Evolutionary conservation across 2,888 invertebrate species (phyloP).

Genomic region (Drosophila prolongata): DNA sequence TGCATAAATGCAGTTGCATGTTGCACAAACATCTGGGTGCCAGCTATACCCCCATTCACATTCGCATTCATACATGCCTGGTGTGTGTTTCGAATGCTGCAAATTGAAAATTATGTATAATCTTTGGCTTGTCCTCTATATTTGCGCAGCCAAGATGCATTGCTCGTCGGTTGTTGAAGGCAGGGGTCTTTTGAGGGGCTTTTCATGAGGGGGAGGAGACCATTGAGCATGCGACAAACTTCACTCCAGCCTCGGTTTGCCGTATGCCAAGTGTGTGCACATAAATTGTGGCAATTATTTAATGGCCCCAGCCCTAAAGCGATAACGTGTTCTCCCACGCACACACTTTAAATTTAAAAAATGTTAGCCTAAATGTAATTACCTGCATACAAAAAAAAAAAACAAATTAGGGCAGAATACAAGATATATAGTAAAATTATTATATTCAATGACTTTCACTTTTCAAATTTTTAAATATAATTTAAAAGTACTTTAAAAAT

Average conservation of each 20-base stretch:
- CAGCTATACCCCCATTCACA: slow-evolving; percentile 7
- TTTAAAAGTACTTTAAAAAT: no score
- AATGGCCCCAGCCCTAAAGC: slow-evolving; percentile 60
- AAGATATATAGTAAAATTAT: no score
- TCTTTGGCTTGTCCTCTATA: slow-evolving; percentile 64
- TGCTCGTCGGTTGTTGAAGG: slow-evolving; percentile 35
- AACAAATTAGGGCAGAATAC: no score
- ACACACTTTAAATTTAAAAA: slow-evolving; percentile 1
- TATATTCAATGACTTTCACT: no score
- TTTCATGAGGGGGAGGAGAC: not conserved
- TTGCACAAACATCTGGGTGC: slow-evolving; percentile 49
- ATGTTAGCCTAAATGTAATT: no score
- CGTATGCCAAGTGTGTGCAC: slow-evolving; percentile 67
- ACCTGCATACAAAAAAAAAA: no score
- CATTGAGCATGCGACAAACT: slow-evolving; percentile 39
- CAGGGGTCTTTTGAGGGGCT: not conserved
- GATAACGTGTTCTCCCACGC: slow-evolving; percentile 53
- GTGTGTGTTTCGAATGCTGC: slow-evolving; percentile 44
- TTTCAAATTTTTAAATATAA: no score
- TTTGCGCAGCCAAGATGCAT: slow-evolving; percentile 68
- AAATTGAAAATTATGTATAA: slow-evolving; percentile 72
- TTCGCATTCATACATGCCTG: slow-evolving; percentile 6
- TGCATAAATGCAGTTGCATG: slow-evolving; percentile 69
- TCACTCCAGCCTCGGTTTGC: slow-evolving; percentile 42
- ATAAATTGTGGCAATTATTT: slow-evolving; percentile 77